Evolutionary conservation across 2,888 invertebrate genomes (phyloP).

Genomic region (Ornithoptera alexandrae): DNA sequence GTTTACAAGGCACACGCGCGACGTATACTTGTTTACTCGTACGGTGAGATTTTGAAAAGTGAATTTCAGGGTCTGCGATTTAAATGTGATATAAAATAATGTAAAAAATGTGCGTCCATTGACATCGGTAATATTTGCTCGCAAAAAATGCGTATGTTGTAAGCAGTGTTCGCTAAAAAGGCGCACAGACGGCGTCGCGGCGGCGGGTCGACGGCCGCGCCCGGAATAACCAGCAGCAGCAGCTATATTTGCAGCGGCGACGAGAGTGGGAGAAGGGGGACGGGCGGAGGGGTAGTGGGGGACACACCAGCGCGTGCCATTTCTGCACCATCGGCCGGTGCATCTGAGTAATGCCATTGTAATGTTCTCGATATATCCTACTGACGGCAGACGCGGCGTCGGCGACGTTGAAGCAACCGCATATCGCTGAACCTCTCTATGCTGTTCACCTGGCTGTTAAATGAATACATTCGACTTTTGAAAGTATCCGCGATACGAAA

Average conservation of each 20-base stretch:
- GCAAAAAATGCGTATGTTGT: conserved; percentile 72
- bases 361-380: conserved; percentile 76
- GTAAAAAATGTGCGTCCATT: conserved; percentile 53
- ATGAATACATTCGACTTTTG: background rate
- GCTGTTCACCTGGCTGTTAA: conserved; percentile 36
- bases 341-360: conserved; percentile 80
- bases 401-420: conserved; percentile 42
- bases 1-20: conserved; percentile 22
- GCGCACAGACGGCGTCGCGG: conserved; percentile 79
- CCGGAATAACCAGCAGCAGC: conserved; percentile 77
- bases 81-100: conserved; percentile 33
- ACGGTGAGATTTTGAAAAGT: conserved; percentile 31
- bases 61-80: conserved; percentile 31
- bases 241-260: conserved; percentile 76
- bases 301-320: conserved; percentile 69
- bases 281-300: conserved; percentile 37
- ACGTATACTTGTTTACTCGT: conserved; percentile 35
- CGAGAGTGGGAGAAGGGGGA: conserved; percentile 62
- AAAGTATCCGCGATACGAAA: background rate
- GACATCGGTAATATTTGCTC: conserved; percentile 67
- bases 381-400: conserved; percentile 66
- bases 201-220: conserved; percentile 78
- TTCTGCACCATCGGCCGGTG: conserved; percentile 78
- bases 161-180: conserved; percentile 75
- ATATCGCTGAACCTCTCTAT: conserved; percentile 25